A percentile compares a stretch with the other conserved stretches of the same genome.
phyloP scores from a whole-genome alignment of 2,797 vertebrate genomes.

The Acrocephalus scirpaceus region DNA sequence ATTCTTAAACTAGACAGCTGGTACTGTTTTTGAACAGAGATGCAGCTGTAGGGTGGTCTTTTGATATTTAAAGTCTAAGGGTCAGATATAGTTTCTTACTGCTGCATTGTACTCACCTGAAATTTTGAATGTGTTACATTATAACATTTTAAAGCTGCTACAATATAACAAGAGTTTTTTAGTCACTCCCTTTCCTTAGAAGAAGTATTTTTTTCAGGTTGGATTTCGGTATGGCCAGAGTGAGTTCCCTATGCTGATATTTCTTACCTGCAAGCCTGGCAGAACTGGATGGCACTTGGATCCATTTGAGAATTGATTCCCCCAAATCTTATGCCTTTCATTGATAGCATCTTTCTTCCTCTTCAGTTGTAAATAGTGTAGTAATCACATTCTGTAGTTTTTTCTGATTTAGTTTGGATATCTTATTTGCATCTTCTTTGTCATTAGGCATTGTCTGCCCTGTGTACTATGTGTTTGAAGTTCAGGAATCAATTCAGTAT shows the following conservation, averaged over 20 bases:
- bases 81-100: neutral
- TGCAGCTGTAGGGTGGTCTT: neutral
- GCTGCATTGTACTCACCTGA: neutral
- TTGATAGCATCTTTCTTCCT: neutral
- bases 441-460: neutral
- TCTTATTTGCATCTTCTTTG: neutral
- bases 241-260: fast-evolving
- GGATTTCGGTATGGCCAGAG: neutral
- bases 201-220: neutral
- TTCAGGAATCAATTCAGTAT: neutral
- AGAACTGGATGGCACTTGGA: neutral
- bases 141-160: neutral
- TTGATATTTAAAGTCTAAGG: neutral
- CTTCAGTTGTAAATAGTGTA: neutral
- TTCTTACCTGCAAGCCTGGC: neutral
- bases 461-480: neutral
- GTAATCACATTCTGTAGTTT: neutral
- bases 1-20: neutral
- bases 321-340: neutral
- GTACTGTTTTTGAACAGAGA: neutral
- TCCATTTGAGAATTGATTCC: neutral
- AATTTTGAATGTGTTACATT: neutral
- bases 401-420: neutral
- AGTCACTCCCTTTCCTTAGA: neutral
- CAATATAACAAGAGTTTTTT: neutral